These are phyloP conservation scores for Chionoecetes opilio DNA, from an alignment of 1,140 invertebrate genomes.

Conservation along the genomic window DNA sequence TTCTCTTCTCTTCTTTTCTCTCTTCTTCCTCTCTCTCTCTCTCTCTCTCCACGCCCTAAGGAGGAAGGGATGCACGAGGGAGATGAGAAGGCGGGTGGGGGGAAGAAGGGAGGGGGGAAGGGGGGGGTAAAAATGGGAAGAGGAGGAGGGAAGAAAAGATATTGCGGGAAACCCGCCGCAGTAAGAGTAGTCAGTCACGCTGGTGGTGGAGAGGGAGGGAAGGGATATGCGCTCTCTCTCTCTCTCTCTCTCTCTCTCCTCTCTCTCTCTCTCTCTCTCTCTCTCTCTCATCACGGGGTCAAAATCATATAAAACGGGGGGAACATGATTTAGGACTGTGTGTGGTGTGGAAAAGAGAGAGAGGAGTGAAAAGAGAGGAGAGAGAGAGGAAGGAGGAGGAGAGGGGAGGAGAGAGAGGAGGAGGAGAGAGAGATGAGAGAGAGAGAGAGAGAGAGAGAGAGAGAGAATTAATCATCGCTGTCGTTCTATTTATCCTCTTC, in stretches of 20 bases:
- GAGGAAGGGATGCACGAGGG: neutral
- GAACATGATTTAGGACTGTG: neutral
- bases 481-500: neutral
- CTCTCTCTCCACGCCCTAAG: neutral
- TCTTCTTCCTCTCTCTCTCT: neutral
- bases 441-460: constrained; percentile 11
- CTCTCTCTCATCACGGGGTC: neutral
- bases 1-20: neutral
- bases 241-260: constrained; percentile 9
- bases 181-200: constrained; percentile 16
- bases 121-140: neutral
- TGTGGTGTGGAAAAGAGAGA: neutral
- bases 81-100: neutral
- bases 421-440: neutral
- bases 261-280: constrained; percentile 8
- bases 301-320: constrained; percentile 4
- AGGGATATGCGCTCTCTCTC: neutral
- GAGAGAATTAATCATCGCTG: neutral
- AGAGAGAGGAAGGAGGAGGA: no score
- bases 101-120: neutral
- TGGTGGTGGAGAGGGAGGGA: neutral
- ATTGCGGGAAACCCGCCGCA: neutral
- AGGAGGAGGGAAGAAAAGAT: neutral
- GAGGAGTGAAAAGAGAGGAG: neutral
- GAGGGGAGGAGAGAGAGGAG: no score